Conservation (phyloP, 1,140 invertebrate species). For the Drosophila yakuba region DNA sequence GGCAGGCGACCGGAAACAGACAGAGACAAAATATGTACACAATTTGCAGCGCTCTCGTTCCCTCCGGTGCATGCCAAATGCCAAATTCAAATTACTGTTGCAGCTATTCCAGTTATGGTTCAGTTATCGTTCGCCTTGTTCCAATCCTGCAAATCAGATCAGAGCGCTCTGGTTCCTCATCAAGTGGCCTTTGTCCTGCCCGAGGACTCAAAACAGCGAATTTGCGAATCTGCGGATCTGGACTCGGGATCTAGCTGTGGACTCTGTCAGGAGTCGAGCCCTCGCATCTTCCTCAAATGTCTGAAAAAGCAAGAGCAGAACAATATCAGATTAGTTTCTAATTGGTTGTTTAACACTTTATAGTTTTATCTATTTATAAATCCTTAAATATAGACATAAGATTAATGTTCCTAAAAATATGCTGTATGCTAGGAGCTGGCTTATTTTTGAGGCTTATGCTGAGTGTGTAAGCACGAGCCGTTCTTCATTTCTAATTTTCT, state of each 20-base stretch:
- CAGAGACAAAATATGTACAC: conserved; percentile 65
- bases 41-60: conserved; percentile 51
- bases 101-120: conserved; percentile 58
- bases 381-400: too few relatives aligned
- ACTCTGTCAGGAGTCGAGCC: conserved; percentile 47
- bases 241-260: conserved; percentile 41
- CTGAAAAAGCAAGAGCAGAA: conserved; percentile 43
- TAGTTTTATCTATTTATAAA: too few relatives aligned
- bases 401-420: too few relatives aligned
- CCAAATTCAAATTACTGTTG: conserved; percentile 77
- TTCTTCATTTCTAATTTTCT: conserved; percentile 53
- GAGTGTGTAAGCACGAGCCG: conserved; percentile 6
- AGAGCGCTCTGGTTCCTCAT: conserved; percentile 14
- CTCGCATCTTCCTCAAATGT: conserved; percentile 49
- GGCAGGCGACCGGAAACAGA: conserved; percentile 28
- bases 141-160: conserved; percentile 56
- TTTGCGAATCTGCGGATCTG: neutral
- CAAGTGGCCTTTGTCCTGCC: conserved; percentile 16
- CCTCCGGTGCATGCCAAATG: conserved; percentile 41
- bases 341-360: too few relatives aligned
- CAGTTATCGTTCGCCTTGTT: conserved; percentile 32
- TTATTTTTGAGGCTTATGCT: conserved; percentile 14
- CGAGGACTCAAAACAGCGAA: conserved; percentile 7
- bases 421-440: neutral
- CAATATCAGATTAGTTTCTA: neutral